phyloP scores from a whole-genome alignment of 1,140 invertebrate species.

The Nasonia giraulti region DNA sequence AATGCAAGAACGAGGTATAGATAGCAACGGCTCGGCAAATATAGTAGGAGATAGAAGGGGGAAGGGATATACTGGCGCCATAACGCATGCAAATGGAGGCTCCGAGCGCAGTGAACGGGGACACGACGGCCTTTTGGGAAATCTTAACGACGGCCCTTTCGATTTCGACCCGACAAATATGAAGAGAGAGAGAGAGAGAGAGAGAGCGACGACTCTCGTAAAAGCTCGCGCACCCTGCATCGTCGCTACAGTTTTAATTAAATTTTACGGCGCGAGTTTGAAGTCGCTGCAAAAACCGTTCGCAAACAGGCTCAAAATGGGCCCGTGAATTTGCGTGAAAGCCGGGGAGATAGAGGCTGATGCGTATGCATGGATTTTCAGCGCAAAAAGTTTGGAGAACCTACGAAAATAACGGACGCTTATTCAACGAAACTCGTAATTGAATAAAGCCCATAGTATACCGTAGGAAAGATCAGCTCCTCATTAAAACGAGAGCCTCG shows the following conservation, averaged over 20 bases:
- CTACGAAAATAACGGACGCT: neutral
- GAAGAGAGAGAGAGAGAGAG: no score
- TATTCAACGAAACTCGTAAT: neutral
- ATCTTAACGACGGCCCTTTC: conserved; percentile 28
- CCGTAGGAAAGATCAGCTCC: neutral
- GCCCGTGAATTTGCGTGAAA: no score
- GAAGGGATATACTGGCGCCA: no score
- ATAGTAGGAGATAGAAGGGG: neutral
- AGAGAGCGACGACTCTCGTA: neutral
- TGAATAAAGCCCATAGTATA: neutral
- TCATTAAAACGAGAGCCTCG: neutral
- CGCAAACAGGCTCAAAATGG: no score
- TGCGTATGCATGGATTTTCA: no score
- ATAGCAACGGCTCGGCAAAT: neutral
- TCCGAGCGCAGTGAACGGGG: neutral
- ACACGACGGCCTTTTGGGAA: neutral
- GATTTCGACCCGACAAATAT: conserved; percentile 9
- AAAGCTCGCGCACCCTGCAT: neutral
- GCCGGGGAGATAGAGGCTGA: no score
- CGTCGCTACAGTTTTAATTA: neutral
- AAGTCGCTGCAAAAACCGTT: no score
- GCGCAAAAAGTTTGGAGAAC: neutral
- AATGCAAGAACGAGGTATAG: conserved; percentile 8
- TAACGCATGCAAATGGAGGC: conserved; percentile 26
- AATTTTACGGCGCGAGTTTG: neutral